Conservation (phyloP, 2,888 invertebrate species). For the Tillus elongatus region DNA sequence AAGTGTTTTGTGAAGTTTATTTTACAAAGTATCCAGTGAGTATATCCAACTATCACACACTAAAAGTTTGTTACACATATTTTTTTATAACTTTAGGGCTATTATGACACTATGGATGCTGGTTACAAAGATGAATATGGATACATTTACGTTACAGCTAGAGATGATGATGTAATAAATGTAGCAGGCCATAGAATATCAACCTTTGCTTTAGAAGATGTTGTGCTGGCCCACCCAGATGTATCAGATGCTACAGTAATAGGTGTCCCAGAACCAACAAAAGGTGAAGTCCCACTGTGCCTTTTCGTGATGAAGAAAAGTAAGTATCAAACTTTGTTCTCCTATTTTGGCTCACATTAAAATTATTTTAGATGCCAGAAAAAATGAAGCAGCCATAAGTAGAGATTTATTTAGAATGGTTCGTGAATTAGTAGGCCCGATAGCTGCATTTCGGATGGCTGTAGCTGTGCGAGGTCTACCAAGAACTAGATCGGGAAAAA, state of each 20-base stretch:
- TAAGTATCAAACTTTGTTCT: constrained; percentile 26
- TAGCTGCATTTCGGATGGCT: constrained; percentile 77
- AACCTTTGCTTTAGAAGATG: constrained; percentile 84
- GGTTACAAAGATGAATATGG: constrained; percentile 78
- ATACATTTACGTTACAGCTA: constrained; percentile 78
- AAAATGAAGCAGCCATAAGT: constrained; percentile 46
- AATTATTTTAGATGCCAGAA: constrained; percentile 40
- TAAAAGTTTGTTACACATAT: not conserved
- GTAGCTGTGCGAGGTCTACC: constrained; percentile 74
- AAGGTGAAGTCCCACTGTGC: constrained; percentile 85
- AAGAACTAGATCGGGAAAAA: constrained; percentile 78
- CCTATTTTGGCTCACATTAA: constrained; percentile 35
- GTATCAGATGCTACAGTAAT: constrained; percentile 83
- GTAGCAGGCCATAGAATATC: constrained; percentile 89
- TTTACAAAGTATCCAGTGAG: constrained; percentile 75
- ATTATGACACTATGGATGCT: constrained; percentile 92
- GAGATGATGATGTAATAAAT: constrained; percentile 92
- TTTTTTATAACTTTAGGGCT: constrained; percentile 52
- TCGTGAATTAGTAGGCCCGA: constrained; percentile 67
- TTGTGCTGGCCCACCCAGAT: constrained; percentile 75
- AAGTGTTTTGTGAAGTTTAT: constrained; percentile 71
- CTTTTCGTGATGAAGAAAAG: constrained; percentile 69
- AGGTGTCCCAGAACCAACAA: constrained; percentile 80
- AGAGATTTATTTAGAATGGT: constrained; percentile 52
- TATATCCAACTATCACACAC: too few species aligned